Base-by-base conservation (phyloP, 2,797 vertebrate species). In the Silurus aristotelis region DNA sequence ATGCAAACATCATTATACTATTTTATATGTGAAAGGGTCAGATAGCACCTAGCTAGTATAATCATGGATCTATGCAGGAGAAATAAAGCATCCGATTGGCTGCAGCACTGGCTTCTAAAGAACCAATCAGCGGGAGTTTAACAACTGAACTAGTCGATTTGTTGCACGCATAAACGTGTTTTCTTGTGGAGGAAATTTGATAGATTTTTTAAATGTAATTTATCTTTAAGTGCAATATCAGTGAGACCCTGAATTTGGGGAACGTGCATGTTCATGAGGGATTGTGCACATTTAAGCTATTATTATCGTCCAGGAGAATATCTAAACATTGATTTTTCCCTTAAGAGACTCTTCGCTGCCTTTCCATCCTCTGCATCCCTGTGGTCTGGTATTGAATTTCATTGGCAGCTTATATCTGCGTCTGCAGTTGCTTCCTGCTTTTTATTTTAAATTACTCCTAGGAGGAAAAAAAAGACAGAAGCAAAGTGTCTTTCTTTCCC, bases 351-450 rank as follows among this genome's bases (percentile, higher is more conserved):
- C 14, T 75, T 58, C 67, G 58, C 46, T 43, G 60, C 48, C 55
- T 1, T 81, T 67, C 46, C 27, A 43, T 76, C 27, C 31, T 81
- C 22, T n/a, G 64, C 43, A 48, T 85, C 84, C 60, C 46, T 64
- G 55, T 85, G 70, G 70, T 58, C 81, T 68, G 70, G 73, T 85
- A 89, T 91, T 88, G 78, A 77, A 89, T 90, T 87, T 91, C 84
- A 89, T 61, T 86, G 85, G 66, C 81, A 77, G 87, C 66, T 80
- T 85, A 87, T 90, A 89, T 83, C 80, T 87, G 86, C 82, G 87
- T 87, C 83, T 90, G 85, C 85, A 85, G 78, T 67, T 86, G 82
- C 86, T 92, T 94, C 91, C 92, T 93, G 91, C 84, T 87, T 38
- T 88, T 87, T 86, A 89, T 88, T 92, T 93, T 88, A 90, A 87